Evolutionary conservation across 2,797 vertebrate species (phyloP).

Genomic region (Petrocephalus sullivani): DNA sequence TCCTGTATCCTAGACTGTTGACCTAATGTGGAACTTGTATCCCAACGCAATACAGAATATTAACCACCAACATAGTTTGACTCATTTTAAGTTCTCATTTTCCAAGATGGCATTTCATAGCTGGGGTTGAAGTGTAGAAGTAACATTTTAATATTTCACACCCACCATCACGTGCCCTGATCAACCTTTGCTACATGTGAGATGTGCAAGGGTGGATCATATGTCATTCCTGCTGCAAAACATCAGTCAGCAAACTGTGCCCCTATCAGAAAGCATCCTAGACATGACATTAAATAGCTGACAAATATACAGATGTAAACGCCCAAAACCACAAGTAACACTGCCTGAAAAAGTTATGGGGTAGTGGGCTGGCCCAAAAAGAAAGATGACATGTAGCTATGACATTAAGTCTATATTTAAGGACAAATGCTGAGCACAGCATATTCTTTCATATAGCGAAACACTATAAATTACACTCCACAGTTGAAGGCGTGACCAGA

Average conservation of each 20-base stretch:
- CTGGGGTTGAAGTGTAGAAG: neutral
- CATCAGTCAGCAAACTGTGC: neutral
- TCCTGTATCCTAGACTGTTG: neutral
- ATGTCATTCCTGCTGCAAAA: neutral
- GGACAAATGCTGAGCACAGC: neutral
- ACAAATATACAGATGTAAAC: neutral
- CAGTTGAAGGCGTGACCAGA: neutral
- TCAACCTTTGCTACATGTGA: neutral
- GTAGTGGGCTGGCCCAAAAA: neutral
- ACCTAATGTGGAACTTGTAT: neutral
- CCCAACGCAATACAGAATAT: neutral
- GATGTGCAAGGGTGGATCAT: neutral
- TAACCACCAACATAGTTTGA: neutral
- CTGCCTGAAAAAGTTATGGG: neutral
- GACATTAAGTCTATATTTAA: neutral
- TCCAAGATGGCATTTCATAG: neutral
- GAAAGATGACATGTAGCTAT: neutral
- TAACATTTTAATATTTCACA: constrained; percentile 14
- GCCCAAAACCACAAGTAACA: neutral
- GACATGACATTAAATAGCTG: neutral
- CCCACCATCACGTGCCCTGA: neutral
- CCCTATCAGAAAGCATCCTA: constrained; percentile 6
- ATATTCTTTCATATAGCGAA: neutral
- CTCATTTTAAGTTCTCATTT: neutral
- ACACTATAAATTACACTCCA: neutral